Conservation (phyloP, 2,888 invertebrate species). For the Antheraea assamensis region DNA sequence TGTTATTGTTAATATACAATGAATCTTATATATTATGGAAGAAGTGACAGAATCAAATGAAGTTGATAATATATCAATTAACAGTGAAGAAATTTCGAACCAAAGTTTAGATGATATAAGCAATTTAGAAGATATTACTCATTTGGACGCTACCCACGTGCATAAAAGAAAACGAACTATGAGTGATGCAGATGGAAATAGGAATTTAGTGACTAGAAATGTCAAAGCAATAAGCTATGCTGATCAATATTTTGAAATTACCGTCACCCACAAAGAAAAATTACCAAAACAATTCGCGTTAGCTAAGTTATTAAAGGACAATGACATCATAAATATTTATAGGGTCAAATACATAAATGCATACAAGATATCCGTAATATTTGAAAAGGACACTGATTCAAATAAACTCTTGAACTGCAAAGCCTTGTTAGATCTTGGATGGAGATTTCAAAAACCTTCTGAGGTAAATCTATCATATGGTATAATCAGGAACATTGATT, state of each 20-base stretch:
- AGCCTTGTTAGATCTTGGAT: background rate
- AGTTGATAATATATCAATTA: too few species aligned
- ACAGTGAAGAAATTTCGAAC: background rate
- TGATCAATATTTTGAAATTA: background rate
- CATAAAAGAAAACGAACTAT: background rate
- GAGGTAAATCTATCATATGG: too few species aligned
- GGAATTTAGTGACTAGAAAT: background rate
- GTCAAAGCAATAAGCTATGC: background rate
- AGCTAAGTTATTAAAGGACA: background rate
- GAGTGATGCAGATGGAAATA: background rate
- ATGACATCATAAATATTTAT: background rate
- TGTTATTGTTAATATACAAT: too few species aligned
- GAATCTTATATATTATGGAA: too few species aligned
- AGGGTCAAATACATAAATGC: background rate
- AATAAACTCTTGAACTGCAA: background rate
- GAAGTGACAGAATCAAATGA: too few species aligned
- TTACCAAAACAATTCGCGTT: background rate
- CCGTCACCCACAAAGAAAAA: background rate
- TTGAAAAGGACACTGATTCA: background rate
- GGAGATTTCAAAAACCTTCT: background rate
- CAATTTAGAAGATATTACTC: background rate
- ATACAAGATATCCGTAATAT: background rate
- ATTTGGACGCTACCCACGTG: background rate
- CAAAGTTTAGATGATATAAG: background rate
- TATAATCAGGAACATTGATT: background rate